A percentile compares a stretch with the other conserved stretches of the same genome.
Evolutionary conservation across 2,113 vertebrate species (phyloP).

Genomic region (Solea senegalensis): DNA sequence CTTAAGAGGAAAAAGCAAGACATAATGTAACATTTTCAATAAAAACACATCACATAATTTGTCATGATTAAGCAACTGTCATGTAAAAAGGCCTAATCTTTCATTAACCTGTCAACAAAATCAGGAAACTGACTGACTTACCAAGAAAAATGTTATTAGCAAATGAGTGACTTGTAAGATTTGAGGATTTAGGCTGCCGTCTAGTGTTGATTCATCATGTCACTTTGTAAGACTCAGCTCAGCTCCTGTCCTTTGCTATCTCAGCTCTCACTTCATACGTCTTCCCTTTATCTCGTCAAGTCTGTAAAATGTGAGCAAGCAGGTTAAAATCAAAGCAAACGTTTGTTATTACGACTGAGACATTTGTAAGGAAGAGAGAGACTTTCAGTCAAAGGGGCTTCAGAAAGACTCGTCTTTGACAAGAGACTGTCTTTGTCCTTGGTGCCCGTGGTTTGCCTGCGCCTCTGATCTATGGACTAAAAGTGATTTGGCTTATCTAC

Average conservation of each 20-base stretch:
- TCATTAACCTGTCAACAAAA: neutral
- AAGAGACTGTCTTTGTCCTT: slow-evolving; percentile 15
- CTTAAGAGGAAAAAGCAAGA: no score
- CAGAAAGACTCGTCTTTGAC: slow-evolving; percentile 20
- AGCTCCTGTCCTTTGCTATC: neutral
- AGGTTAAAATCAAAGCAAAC: slow-evolving; percentile 21
- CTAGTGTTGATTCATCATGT: slow-evolving; percentile 1
- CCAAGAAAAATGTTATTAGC: neutral
- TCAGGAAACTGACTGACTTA: neutral
- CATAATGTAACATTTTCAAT: no score
- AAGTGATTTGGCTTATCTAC: slow-evolving; percentile 19
- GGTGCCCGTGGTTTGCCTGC: neutral
- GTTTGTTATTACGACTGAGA: slow-evolving; percentile 26
- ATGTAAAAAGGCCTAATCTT: neutral
- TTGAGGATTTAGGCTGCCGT: neutral
- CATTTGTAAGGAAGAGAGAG: neutral
- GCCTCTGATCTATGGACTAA: slow-evolving; percentile 25
- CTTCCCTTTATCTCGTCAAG: slow-evolving; percentile 7
- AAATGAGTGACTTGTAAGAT: neutral
- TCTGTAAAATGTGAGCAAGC: slow-evolving; percentile 19
- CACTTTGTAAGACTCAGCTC: neutral
- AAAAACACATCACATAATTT: neutral
- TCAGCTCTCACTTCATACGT: slow-evolving; percentile 35
- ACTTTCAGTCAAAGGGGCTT: slow-evolving; percentile 1
- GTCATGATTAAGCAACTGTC: neutral